Evolutionary conservation across 1,140 invertebrate species (phyloP), one percentile per base, ranked within the genome.

Genomic region (Cheumatopsyche charites): DNA sequence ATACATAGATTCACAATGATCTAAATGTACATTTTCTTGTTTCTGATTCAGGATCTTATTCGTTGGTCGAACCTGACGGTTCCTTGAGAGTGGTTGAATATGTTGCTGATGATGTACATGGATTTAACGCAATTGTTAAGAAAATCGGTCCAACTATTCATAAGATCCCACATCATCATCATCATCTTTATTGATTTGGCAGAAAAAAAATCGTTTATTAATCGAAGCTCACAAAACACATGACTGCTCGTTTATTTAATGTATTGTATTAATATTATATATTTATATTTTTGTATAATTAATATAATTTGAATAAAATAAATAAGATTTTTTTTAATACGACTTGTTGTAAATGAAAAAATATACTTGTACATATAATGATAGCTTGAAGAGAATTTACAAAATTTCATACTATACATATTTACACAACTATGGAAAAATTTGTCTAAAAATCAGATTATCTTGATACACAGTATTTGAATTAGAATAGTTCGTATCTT

Each of bases 61-160:
- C 78, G 25, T 78, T 86, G 13, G 76, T 85, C 17, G 84, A 86
- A 69, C 76, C 84, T 43, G 85, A 86, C 72, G 85, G 85, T 58
- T 80, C 82, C 0, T 77, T 77, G 41, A 77, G 83, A 49, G 80
- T 79, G 19, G 83, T 84, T 6, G 79, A 82, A 21, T 85, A 85
- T 71, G 78, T 76, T 0, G 81, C 81, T 25, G 82, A 83, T 78
- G 79, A 84, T 45, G 78, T 84, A 43, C 85, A 79, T 70, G 79
- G 79, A 21, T 80, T 79, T 67, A 79, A 80, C 70, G 79, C 79
- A 17, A 75, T 78, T 7, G 79, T 79, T 13, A 77, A 77, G 62
- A 77, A 81, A 70, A 72, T 79, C 5, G 79, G 80, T 68, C 80
- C 83, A 62, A 75, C 77, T 3, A 61, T 75, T 12, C 78, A 78